Base-by-base conservation (phyloP, 2,888 invertebrate genomes). In the Cephus rjabovi region DNA sequence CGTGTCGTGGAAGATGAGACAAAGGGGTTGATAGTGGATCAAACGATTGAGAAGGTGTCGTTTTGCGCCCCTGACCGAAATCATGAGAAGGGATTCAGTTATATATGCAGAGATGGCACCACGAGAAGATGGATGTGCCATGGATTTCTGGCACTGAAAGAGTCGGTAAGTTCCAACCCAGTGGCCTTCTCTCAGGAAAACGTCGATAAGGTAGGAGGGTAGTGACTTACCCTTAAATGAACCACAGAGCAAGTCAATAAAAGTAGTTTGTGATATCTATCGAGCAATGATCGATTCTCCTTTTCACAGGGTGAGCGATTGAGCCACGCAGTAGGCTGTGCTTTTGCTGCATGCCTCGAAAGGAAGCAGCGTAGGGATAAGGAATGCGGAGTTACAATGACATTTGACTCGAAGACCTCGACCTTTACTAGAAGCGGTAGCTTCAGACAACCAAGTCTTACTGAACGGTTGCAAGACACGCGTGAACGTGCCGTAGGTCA, bases 61-160 rank as follows among this genome's bases (percentile, higher is more conserved):
- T 99, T 99, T 92, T 99, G 99, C 93, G 99, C 99, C 11, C 99
- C 99, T 1, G 99, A 99, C 92, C 95, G 99, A 81, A 98, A 98
- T 92, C 98, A 99, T 90, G 99, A 99, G 89, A 95, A 98, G 83
- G 99, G 99, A 33, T 99, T 98, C 93, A 99, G 99, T 83, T 99
- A 99, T 93, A 99, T 99, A 84, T 99, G 99, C 91, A 95, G 99
- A 80, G 99, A 99, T 92, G 99, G 99, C 80, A 98, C 99, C 23
- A 99, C 99, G 0, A 94, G 99, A 11, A 95, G 99, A 31, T 99
- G 99, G 99, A 99, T 99, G 98, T 99, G 99, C 91, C 99, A 99
- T 93, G 99, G 99, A 69, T 99, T 99, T 92, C 93, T 98, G 83
- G 98, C 99, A 76, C 94, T 97, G 76, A 97, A 98, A 90, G 99